Evolutionary conservation across 2,113 vertebrate species (phyloP), one percentile per base, ranked within the genome.

Genomic region (Aspidoscelis tigris): DNA sequence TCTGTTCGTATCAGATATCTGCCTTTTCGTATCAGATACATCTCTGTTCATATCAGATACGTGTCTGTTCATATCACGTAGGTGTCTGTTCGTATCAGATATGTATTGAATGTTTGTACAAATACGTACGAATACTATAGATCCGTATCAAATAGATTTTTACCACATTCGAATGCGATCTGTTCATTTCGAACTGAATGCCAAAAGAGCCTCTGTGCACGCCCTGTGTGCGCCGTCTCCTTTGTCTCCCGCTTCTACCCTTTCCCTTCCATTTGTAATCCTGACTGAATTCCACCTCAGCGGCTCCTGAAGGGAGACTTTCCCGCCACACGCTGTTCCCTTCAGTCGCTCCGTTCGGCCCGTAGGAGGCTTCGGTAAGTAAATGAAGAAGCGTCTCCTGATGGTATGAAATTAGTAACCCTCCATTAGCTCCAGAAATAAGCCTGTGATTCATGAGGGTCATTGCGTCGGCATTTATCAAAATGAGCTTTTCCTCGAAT

Each of bases 401-500:
- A 89, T 78, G 86, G 82, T 80, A 76, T 83, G 81, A 90, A 92
- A 90, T 90, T 86, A 86, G 83, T 89, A 90, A 92, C 87, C 89
- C 93, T 90, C 75, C 84, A 87, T 90, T 91, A 90, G 88, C 78
- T 90, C 88, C n/a, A 20, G 73, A 90, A 87, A 92, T 76, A 92
- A 90, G 88, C 90, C 71, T n/a, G 84, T 44, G 24, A 87, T 89
- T 93, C 84, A 86, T 84, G 84, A 83, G 88, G 94, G 90, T 91
- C 84, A 93, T 61, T 85, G 80, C 41, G 1, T 82, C 86, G 86
- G 89, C 81, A 86, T 88, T 92, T 82, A 88, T 88, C 84, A 71
- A 88, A 93, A 93, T 85, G 90, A 92, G 81, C 84, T 92, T 94
- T 92, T 91, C 90, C 92, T 89, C 88, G 87, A 91, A 95, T 94